Evolutionary conservation across 2,888 invertebrate genomes (phyloP).

Genomic region (Dromius quadrimaculatus): DNA sequence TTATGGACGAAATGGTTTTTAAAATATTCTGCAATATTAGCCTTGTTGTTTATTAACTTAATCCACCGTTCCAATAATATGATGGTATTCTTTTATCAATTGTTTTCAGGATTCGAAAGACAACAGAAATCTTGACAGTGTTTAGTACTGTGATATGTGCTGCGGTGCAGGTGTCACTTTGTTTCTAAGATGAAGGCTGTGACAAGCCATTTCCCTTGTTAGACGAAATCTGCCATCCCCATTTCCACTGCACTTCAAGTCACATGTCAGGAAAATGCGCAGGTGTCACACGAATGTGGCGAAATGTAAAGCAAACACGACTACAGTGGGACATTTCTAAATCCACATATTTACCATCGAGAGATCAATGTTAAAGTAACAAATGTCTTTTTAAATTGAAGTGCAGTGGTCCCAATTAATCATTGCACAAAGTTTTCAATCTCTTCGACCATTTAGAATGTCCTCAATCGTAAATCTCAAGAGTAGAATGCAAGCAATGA

Average conservation of each 20-base stretch:
- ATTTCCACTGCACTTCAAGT: not conserved
- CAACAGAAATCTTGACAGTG: too few species aligned
- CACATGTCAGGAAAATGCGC: slow-evolving; percentile 44
- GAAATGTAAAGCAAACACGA: slow-evolving; percentile 48
- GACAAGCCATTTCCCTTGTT: slow-evolving; percentile 50
- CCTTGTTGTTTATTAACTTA: too few species aligned
- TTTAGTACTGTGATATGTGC: not conserved
- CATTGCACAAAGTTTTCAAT: not conserved
- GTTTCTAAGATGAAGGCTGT: slow-evolving; percentile 21
- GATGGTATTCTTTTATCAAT: too few species aligned
- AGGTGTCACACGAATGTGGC: slow-evolving; percentile 41
- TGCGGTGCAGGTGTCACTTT: slow-evolving; percentile 35
- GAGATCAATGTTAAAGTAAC: too few species aligned
- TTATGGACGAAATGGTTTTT: too few species aligned
- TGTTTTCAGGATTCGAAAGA: too few species aligned
- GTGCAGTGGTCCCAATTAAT: not conserved
- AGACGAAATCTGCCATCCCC: slow-evolving; percentile 2
- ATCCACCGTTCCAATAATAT: too few species aligned
- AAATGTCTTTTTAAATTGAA: not conserved
- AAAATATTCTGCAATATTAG: too few species aligned
- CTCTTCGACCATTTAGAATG: not conserved
- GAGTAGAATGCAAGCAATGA: not conserved
- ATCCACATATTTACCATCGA: slow-evolving; percentile 45
- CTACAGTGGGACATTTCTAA: slow-evolving; percentile 30
- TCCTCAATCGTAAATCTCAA: not conserved